A percentile compares a stretch with the other conserved stretches of the same genome.
These are phyloP conservation scores for Pinctada fucata DNA, from an alignment of 2,888 invertebrate species.

Conservation along the genomic window DNA sequence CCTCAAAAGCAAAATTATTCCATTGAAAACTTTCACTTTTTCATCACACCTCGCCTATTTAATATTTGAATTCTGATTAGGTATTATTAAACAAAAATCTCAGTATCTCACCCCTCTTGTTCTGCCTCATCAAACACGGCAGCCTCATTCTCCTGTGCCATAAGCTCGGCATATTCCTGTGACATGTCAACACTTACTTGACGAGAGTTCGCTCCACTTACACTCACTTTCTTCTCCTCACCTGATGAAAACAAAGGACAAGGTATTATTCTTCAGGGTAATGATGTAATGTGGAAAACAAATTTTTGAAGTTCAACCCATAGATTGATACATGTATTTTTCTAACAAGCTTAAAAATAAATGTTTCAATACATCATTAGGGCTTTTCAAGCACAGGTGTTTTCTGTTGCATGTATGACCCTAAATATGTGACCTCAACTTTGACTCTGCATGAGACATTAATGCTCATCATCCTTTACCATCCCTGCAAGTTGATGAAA, in stretches of 20 bases:
- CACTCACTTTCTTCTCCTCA: constrained; percentile 67
- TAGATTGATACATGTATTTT: constrained; percentile 13
- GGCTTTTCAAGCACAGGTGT: too few species aligned
- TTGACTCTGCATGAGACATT: too few species aligned
- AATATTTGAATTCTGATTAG: too few species aligned
- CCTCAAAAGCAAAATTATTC: too few species aligned
- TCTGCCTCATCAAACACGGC: constrained; percentile 49
- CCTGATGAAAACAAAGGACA: constrained; percentile 48
- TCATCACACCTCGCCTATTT: too few species aligned
- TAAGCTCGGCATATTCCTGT: constrained; percentile 47
- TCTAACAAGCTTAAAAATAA: constrained; percentile 10
- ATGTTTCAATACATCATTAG: too few species aligned
- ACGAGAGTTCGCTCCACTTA: constrained; percentile 62
- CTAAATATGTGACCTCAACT: too few species aligned
- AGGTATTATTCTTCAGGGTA: not conserved
- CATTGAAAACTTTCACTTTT: too few species aligned
- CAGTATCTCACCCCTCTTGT: constrained; percentile 51
- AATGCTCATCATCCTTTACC: too few species aligned
- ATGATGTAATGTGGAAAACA: constrained; percentile 16
- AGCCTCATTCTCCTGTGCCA: constrained; percentile 45
- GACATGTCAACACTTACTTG: constrained; percentile 58
- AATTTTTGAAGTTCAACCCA: constrained; percentile 22
- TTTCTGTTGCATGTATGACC: too few species aligned
- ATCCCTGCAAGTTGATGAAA: too few species aligned
- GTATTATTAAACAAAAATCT: too few species aligned